A percentile compares a stretch with the other conserved stretches of the same genome.
phyloP scores from a whole-genome alignment of 2,888 invertebrate genomes.

The Congeria kusceri region DNA sequence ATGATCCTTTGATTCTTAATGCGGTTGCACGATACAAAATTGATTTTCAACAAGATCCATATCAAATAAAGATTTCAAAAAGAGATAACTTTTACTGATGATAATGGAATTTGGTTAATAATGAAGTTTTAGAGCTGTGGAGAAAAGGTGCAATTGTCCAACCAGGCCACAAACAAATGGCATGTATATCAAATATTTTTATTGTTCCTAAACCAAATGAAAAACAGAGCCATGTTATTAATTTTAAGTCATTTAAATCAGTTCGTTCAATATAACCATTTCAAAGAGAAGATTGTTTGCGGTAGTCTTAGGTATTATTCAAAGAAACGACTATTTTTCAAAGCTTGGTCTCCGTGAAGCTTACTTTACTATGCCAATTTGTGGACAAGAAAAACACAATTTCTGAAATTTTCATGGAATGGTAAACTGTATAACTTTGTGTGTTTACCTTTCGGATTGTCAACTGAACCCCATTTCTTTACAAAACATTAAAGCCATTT shows the following conservation, averaged over 20 bases:
- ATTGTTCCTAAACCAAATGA: conserved; percentile 41
- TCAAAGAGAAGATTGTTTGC: conserved; percentile 37
- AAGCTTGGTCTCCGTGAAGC: conserved; percentile 26
- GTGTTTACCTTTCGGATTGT: conserved; percentile 15
- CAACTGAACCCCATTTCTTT: not conserved
- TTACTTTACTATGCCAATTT: conserved; percentile 32
- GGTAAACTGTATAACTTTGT: conserved; percentile 11
- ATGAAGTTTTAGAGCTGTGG: not conserved
- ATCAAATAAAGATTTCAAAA: conserved; percentile 16
- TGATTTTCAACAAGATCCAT: conserved; percentile 21
- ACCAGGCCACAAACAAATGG: conserved; percentile 15
- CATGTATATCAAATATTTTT: conserved; percentile 26
- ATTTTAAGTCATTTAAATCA: conserved; percentile 28
- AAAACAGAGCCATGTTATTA: conserved; percentile 32
- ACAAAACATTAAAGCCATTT: conserved; percentile 13
- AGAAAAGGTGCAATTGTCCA: conserved; percentile 28
- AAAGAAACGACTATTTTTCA: conserved; percentile 22
- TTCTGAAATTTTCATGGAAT: conserved; percentile 29
- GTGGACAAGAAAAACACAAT: conserved; percentile 16
- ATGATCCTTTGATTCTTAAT: conserved; percentile 36
- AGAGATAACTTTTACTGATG: conserved; percentile 3
- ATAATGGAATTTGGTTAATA: conserved; percentile 3
- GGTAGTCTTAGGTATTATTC: conserved; percentile 20
- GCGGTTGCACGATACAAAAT: conserved; percentile 24
- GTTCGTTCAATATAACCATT: conserved; percentile 39